Conservation (phyloP, 2,888 invertebrate genomes). For the Drosophila sordidapex region DNA sequence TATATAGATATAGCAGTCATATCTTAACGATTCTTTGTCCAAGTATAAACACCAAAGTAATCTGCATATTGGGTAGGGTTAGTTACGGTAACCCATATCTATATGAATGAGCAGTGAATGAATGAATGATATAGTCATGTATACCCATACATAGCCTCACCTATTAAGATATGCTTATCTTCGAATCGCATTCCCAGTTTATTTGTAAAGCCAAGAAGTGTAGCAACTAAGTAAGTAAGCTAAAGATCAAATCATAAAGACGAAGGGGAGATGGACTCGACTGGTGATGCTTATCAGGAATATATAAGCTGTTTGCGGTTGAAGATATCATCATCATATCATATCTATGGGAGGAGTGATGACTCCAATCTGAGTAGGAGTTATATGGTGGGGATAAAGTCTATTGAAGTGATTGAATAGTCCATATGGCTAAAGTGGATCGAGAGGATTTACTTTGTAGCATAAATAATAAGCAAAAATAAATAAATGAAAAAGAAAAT, state of each 20-base stretch:
- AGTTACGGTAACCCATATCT: neutral
- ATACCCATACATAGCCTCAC: no score
- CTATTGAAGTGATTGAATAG: neutral
- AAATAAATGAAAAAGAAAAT: neutral
- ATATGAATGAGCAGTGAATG: no score
- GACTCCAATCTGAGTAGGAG: no score
- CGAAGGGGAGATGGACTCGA: neutral
- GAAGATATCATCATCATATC: no score
- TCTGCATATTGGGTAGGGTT: neutral
- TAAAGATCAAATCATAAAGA: neutral
- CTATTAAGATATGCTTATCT: no score
- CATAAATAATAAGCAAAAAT: no score
- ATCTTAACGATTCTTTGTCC: neutral
- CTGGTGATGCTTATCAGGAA: no score
- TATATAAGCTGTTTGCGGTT: no score
- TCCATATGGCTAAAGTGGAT: neutral
- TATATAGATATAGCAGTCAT: neutral
- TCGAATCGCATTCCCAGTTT: no score
- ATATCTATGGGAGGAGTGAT: no score
- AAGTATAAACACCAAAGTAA: neutral
- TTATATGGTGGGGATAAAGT: no score
- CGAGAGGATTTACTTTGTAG: neutral
- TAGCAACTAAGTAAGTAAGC: neutral
- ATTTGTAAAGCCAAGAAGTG: neutral
- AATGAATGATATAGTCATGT: no score